Evolutionary conservation across 2,797 vertebrate genomes (phyloP), one percentile per base, ranked within the genome.

Genomic region (Neopelma chrysocephalum): DNA sequence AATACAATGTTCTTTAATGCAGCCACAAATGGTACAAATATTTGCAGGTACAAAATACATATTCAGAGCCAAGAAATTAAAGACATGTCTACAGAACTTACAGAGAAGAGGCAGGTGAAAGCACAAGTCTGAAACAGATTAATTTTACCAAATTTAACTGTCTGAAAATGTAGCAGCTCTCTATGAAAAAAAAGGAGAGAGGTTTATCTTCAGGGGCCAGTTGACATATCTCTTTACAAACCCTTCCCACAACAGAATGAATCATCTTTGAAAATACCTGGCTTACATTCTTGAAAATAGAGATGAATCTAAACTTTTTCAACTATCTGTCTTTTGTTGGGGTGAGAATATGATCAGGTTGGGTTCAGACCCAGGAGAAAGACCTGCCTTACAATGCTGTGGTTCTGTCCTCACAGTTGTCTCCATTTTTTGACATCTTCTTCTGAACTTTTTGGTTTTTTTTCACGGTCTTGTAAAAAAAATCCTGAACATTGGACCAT

Each of bases 331-430:
- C 23, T 64, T 80, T 87, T 40, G 0, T 15, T 64, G 32, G 45
- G 3, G 3, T 78, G 10, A 90, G 25, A 45, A n/a, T 68, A n/a
- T 0, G 2, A 10, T n/a, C 27, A 68, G 1, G 1, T 8, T 42
- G 16, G 8, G 17, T 65, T 69, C 83, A 87, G 50, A 68, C 3
- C 2, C 11, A 36, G 5, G 8, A 65, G 34, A 38, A 85, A 69
- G 9, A 54, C 11, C 3, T 79, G 10, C 9, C 25, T 85, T 72
- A 57, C 23, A 32, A 11, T 61, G 3, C 11, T 69, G 15, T 6
- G 8, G 12, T 16, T 50, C 8, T 34, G 36, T 61, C 26, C 21
- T 87, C 76, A 23, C 40, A 45, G 7, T 61, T 81, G 6, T 45
- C 16, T 72, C 23, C 0, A 34, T 54, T 71, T 80, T 78, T 38